These are phyloP conservation scores for Tretioscincus oriximinensis DNA, from an alignment of 2,113 vertebrate genomes.

Conservation along the genomic window DNA sequence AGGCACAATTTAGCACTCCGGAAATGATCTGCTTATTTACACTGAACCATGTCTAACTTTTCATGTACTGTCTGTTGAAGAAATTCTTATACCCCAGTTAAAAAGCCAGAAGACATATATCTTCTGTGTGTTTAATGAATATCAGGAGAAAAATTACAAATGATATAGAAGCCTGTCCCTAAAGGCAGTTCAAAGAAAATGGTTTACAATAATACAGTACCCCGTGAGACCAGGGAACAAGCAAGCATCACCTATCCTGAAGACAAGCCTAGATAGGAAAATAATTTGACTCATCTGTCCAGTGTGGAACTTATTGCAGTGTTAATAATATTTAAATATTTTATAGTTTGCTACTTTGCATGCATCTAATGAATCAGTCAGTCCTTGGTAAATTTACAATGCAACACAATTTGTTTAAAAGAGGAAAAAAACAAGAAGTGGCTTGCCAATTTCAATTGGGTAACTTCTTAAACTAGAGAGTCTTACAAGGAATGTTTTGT, in stretches of 20 bases:
- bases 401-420: constrained; percentile 31
- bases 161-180: not conserved
- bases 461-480: not conserved
- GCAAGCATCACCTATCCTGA: constrained; percentile 53
- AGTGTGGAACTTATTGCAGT: constrained; percentile 62
- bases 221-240: constrained; percentile 39
- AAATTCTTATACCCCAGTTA: too few relatives aligned
- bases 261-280: constrained; percentile 64
- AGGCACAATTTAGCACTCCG: too few relatives aligned
- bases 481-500: not conserved
- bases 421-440: constrained; percentile 21
- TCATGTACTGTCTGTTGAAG: too few relatives aligned
- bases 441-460: constrained; percentile 4
- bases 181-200: not conserved
- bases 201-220: constrained; percentile 31
- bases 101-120: too few relatives aligned
- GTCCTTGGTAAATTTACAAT: constrained; percentile 38
- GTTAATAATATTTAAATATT: constrained; percentile 53
- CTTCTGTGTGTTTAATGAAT: too few relatives aligned
- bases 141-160: not conserved
- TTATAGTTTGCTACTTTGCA: constrained; percentile 58
- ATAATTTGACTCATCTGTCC: constrained; percentile 57
- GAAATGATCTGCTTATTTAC: too few relatives aligned
- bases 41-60: too few relatives aligned
- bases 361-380: constrained; percentile 65